Conservation (phyloP, 2,797 vertebrate species). For the Echiichthys vipera region DNA sequence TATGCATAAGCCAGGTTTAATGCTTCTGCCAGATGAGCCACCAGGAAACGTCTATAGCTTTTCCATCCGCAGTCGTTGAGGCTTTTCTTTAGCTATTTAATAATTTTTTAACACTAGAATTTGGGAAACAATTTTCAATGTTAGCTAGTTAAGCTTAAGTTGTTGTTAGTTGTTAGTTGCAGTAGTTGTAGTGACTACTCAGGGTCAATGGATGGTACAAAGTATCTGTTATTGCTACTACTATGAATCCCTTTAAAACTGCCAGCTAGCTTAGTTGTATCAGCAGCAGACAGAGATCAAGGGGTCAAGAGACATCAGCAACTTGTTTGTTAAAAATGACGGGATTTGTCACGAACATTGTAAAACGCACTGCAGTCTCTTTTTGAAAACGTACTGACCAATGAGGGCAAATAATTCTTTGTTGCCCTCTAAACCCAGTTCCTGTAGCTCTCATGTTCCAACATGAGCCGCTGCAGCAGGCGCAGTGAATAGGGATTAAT, state of each 20-base stretch:
- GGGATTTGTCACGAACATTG: conserved; percentile 7
- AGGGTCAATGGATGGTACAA: neutral
- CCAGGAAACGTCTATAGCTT: too few relatives aligned
- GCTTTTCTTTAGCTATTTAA: neutral
- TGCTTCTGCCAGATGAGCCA: neutral
- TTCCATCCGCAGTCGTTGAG: too few relatives aligned
- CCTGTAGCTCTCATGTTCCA: conserved; percentile 18
- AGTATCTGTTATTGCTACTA: neutral
- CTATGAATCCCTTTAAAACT: conserved; percentile 18
- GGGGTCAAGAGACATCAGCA: conserved; percentile 10
- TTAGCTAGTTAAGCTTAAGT: too few relatives aligned
- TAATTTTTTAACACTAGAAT: neutral
- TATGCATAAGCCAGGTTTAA: neutral
- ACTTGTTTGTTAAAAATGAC: conserved; percentile 13
- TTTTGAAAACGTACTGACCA: neutral
- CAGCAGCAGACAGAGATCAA: conserved; percentile 38
- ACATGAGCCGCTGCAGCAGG: conserved; percentile 14
- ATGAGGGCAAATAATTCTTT: conserved; percentile 5
- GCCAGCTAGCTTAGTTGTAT: conserved; percentile 25
- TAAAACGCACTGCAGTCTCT: conserved; percentile 2
- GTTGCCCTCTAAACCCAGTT: conserved; percentile 34
- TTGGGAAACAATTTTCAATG: neutral
- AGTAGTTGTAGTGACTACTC: neutral
- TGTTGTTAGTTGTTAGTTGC: conserved; percentile 4
- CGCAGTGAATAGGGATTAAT: conserved; percentile 37